Base-by-base conservation (phyloP, 2,113 vertebrate species). In the Macrotis lagotis region DNA sequence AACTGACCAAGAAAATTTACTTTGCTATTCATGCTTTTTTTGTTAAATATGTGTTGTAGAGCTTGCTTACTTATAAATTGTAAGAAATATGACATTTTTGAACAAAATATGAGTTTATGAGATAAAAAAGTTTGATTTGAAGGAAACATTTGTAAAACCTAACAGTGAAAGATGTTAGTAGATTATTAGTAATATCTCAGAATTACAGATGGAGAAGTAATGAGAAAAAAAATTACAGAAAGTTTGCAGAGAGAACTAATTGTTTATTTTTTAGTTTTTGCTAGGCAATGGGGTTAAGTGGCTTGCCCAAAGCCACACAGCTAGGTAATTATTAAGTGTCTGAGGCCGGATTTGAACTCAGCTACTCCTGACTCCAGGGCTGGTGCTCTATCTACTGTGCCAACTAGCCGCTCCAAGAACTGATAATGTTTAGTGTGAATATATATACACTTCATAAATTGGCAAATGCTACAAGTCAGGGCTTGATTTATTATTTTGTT, bases 21-120 rank as follows among this genome's bases (percentile, higher is more conserved):
- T 93, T 88, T 91, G 37, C 55, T 91, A 44, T 83, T 22, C 7
- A 44, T 2, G 6, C n/a, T 83, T 44, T 44, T 44, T 44, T 83
- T 10, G 66, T 95, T n/a, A 93, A 93, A 88, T 91, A 51, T 92
- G 52, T 92, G 31, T 93, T 53, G 11, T 90, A 96, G 31, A n/a
- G 66, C 48, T 91, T 88, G 47, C 47, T 93, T 94, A 91, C 91
- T 52, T 94, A 4, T n/a, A n/a, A 1, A 8, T 89, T 11, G 48
- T 50, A n/a, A 51, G 83, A 92, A 92, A 83, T 44, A 83, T 44
- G n/a, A 83, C 16, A n/a, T 55, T 74, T 83, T 44, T 44, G 24
- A 44, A 83, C n/a, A 83, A 44, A 83, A 44, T 44, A 83, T 44
- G 19, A 83, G 6, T 6, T 83, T 83, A 44, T 83, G 6, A 55